Evolutionary conservation across 2,888 invertebrate species (phyloP).

Genomic region (Ferrisia virgata): DNA sequence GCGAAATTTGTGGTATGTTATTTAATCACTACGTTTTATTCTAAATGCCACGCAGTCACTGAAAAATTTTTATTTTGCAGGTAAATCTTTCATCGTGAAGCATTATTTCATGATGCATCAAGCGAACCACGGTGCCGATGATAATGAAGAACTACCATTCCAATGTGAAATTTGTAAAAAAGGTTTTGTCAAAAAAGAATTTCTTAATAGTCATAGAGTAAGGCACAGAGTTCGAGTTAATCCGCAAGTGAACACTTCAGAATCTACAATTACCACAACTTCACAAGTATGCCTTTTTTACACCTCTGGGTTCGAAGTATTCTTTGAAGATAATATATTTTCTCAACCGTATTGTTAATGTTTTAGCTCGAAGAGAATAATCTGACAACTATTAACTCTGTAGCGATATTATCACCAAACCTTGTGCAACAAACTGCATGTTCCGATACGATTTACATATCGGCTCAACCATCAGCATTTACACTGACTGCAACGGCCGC

Average conservation of each 20-base stretch:
- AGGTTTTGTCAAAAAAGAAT: constrained; percentile 61
- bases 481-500: background rate
- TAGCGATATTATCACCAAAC: constrained; percentile 23
- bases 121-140: constrained; percentile 49
- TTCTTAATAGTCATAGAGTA: constrained; percentile 62
- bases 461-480: constrained; percentile 23
- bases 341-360: background rate
- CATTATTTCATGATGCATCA: constrained; percentile 66
- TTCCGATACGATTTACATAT: constrained; percentile 34
- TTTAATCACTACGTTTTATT: background rate
- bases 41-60: constrained; percentile 53
- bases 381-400: constrained; percentile 7
- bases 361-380: constrained; percentile 35
- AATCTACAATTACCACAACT: background rate
- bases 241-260: background rate
- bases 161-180: constrained; percentile 62
- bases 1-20: constrained; percentile 65
- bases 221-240: constrained; percentile 54
- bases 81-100: constrained; percentile 64
- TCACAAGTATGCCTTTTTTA: background rate
- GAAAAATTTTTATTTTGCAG: constrained; percentile 51
- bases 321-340: background rate
- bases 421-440: constrained; percentile 19
- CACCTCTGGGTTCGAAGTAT: too few species aligned
- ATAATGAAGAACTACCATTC: constrained; percentile 54